Evolutionary conservation across 2,797 vertebrate species (phyloP).

Genomic region (Rachycentron canadum): DNA sequence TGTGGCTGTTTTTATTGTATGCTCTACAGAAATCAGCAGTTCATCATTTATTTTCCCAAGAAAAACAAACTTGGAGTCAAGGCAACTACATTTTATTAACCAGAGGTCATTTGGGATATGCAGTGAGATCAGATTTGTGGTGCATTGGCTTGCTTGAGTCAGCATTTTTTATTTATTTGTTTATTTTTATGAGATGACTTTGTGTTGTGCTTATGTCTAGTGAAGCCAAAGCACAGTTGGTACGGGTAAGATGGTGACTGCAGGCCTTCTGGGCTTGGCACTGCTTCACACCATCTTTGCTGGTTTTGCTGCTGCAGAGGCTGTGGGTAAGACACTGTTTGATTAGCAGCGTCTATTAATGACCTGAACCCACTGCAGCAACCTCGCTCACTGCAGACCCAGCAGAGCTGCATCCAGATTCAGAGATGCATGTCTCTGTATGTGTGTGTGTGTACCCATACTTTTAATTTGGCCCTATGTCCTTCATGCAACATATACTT

Average conservation of each 20-base stretch:
- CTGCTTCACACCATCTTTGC: conserved; percentile 57
- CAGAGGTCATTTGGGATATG: conserved; percentile 28
- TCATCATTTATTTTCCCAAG: conserved; percentile 5
- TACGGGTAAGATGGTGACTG: conserved; percentile 36
- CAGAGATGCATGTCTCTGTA: conserved; percentile 4
- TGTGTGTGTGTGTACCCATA: conserved; percentile 11
- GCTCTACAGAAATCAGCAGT: conserved; percentile 5
- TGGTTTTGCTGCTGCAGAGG: conserved; percentile 46
- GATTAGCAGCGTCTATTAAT: conserved; percentile 58
- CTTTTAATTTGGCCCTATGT: conserved; percentile 26
- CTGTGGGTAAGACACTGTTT: conserved; percentile 36
- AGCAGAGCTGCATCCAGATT: background rate
- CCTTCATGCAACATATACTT: conserved; percentile 54
- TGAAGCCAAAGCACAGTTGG: conserved; percentile 56
- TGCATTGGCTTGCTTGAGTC: conserved; percentile 22
- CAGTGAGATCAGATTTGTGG: conserved; percentile 33
- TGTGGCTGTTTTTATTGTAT: conserved; percentile 21
- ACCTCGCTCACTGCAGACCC: conserved; percentile 13
- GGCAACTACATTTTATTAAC: conserved; percentile 10
- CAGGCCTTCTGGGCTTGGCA: conserved; percentile 59
- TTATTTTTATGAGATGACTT: conserved; percentile 37
- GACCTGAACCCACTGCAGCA: conserved; percentile 36
- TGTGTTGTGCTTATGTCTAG: conserved; percentile 48
- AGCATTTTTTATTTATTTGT: conserved; percentile 19
- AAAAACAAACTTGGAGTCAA: conserved; percentile 8